These are phyloP conservation scores for Cathartes aura DNA, from an alignment of 2,113 vertebrate species.

Conservation along the genomic window DNA sequence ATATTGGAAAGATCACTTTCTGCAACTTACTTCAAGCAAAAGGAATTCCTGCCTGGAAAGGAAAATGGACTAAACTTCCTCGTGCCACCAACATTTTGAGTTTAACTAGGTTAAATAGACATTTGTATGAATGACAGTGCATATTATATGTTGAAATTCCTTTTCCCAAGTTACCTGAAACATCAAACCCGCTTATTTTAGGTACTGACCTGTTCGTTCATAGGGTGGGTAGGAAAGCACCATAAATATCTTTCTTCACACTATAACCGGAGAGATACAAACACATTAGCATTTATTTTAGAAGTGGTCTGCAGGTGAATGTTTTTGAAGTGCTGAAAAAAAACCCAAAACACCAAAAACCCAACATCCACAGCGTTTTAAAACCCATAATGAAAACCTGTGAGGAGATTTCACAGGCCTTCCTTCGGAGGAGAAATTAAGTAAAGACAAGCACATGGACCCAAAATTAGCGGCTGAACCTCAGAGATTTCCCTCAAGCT, in stretches of 20 bases:
- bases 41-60: background rate
- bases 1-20: background rate
- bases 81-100: background rate
- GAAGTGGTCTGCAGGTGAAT: background rate
- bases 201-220: slow-evolving; percentile 60
- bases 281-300: background rate
- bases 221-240: background rate
- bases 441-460: background rate
- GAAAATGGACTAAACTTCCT: background rate
- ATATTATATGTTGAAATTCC: background rate
- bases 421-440: background rate
- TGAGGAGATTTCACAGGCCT: background rate
- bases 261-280: background rate
- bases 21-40: background rate
- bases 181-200: background rate
- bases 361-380: background rate
- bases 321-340: background rate
- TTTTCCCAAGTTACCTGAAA: background rate
- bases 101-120: background rate
- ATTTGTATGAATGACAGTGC: background rate
- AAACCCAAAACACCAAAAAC: background rate
- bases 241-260: background rate
- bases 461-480: background rate
- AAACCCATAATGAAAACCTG: background rate
- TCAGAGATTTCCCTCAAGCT: background rate